Base-by-base conservation (phyloP, 2,888 invertebrate genomes). In the Trichogramma evanescens region DNA sequence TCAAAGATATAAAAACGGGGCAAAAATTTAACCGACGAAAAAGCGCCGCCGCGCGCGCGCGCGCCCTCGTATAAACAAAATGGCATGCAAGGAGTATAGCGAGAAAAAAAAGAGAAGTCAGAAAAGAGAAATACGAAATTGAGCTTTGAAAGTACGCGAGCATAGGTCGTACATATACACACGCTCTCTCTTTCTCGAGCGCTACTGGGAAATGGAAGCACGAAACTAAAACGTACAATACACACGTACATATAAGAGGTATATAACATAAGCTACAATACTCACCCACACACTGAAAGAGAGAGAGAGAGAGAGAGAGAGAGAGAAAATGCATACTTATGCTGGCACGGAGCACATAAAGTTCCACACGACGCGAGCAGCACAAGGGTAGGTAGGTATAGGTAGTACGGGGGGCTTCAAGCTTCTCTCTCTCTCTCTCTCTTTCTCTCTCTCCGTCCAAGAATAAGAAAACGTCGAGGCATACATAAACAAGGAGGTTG, bases 401-500 rank as follows among this genome's bases (percentile, higher is more conserved):
- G 26, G 26, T 26, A 26, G 26, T 26, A 2, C 26, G 58, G 58
- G 62, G 60, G 57, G 56, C 56, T 54, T 54, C 64, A 57, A 57
- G 26, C 44, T 51, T 44, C 48, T 59, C 54, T 61, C 59, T 58
- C 57, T 54, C 50, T 58, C 51, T 56, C 60, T 13, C n/a, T n/a
- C n/a, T n/a, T 46, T 53, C n/a, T 26, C 54, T 42, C 49, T 45
- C 50, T 46, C 70, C 72, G 75, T 74, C 74, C 77, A 77, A 77
- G 77, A 78, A 78, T 77, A 77, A 77, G 77, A 77, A 26, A 77
- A 77, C 76, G 73, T 71, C 73, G 70, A 66, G 71, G 73, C 77
- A 78, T 78, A 74, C 77, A 78, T 77, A 78, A 78, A 76, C 77
- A 78, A 77, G 75, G 70, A 74, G 77, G 75, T 73, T 72, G 74